phyloP scores from a whole-genome alignment of 2,797 vertebrate species.

The Stomatorhinus walkeri region DNA sequence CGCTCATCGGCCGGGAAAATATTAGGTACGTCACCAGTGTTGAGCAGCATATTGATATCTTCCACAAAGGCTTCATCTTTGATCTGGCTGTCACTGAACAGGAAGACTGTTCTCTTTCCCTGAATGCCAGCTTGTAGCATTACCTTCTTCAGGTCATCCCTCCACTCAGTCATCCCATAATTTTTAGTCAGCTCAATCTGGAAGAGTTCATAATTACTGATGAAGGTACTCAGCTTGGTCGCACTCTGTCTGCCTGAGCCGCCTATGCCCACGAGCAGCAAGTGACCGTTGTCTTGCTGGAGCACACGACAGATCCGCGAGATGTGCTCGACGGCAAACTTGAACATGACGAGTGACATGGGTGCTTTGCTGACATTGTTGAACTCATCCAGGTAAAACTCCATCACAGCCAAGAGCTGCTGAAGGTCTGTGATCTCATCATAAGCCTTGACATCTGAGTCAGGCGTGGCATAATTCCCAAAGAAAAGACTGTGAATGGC shows the following conservation, averaged over 20 bases:
- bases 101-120: constrained; percentile 69
- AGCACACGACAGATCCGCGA: constrained; percentile 86
- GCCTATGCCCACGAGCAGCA: constrained; percentile 78
- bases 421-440: constrained; percentile 79
- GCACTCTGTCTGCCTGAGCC: constrained; percentile 83
- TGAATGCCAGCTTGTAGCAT: constrained; percentile 77
- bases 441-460: constrained; percentile 63
- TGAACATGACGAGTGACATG: constrained; percentile 89
- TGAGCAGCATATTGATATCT: constrained; percentile 86
- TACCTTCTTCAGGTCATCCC: constrained; percentile 78
- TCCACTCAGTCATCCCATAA: constrained; percentile 74
- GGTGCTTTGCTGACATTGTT: constrained; percentile 83
- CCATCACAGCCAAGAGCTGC: constrained; percentile 71
- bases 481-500: constrained; percentile 81
- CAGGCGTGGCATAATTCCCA: constrained; percentile 73
- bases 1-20: constrained; percentile 84
- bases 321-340: constrained; percentile 86
- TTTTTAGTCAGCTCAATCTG: constrained; percentile 85
- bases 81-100: constrained; percentile 83
- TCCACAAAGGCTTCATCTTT: constrained; percentile 84
- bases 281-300: constrained; percentile 83
- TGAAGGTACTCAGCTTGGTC: constrained; percentile 77
- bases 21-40: constrained; percentile 83
- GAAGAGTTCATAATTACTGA: constrained; percentile 75
- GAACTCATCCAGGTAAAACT: constrained; percentile 80